These are phyloP conservation scores for Pomacea maculata DNA, from an alignment of 1,140 invertebrate genomes.

Conservation along the genomic window DNA sequence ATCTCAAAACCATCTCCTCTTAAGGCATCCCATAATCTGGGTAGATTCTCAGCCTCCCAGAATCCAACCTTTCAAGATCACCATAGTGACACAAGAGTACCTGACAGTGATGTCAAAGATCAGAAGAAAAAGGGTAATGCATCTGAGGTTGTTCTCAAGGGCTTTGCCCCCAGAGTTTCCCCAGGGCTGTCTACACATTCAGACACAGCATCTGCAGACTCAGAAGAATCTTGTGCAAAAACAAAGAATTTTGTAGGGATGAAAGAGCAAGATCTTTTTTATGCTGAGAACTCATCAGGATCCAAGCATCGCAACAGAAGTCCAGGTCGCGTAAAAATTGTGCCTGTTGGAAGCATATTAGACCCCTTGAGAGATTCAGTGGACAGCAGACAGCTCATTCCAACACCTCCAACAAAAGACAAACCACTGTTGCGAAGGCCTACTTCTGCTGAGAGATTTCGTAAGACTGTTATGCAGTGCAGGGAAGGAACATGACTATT, in stretches of 20 bases:
- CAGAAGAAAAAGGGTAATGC: neutral
- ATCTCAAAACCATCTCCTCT: neutral
- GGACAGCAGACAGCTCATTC: neutral
- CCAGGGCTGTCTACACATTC: neutral
- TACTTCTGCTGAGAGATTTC: slow-evolving; percentile 46
- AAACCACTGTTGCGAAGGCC: slow-evolving; percentile 29
- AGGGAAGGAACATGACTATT: slow-evolving; percentile 27
- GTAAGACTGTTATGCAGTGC: slow-evolving; percentile 46
- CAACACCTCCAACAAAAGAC: slow-evolving; percentile 23
- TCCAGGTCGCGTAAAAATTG: slow-evolving; percentile 7
- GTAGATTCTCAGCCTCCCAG: neutral
- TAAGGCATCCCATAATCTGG: neutral
- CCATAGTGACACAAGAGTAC: neutral
- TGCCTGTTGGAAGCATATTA: slow-evolving; percentile 13
- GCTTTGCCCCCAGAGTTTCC: neutral
- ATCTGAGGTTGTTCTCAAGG: neutral
- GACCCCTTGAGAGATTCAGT: neutral
- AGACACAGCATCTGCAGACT: neutral
- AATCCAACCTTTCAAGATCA: neutral
- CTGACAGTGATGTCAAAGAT: neutral
- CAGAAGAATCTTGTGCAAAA: neutral
- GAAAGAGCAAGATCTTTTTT: neutral
- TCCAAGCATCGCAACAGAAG: neutral
- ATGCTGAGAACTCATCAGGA: neutral
- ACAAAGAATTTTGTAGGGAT: neutral